phyloP scores from a whole-genome alignment of 2,888 invertebrate genomes.

The Andrena praecox region DNA sequence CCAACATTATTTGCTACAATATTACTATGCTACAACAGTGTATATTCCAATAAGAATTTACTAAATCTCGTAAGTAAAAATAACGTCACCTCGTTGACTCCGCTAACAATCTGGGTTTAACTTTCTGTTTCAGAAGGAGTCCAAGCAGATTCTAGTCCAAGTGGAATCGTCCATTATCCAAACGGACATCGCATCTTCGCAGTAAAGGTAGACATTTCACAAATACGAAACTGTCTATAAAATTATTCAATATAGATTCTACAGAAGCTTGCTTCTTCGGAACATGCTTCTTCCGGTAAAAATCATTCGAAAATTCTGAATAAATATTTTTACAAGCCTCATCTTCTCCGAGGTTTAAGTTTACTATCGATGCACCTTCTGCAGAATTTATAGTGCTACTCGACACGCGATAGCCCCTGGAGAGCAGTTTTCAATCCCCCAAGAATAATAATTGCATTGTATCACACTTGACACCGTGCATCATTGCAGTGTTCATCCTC shows the following conservation, averaged over 20 bases:
- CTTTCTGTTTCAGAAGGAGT: constrained; percentile 72
- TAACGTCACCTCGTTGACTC: neutral
- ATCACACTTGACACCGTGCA: neutral
- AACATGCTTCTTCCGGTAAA: neutral
- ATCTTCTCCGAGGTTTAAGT: too few relatives aligned
- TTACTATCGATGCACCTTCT: too few relatives aligned
- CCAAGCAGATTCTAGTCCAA: constrained; percentile 74
- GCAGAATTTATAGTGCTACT: too few relatives aligned
- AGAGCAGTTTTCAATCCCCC: neutral
- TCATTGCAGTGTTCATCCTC: neutral
- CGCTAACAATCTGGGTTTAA: neutral
- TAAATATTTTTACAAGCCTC: neutral
- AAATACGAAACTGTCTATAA: neutral
- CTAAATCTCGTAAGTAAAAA: neutral
- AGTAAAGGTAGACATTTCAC: constrained; percentile 67
- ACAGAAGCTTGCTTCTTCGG: neutral
- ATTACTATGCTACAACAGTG: too few relatives aligned
- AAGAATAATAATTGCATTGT: neutral
- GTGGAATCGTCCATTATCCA: constrained; percentile 72
- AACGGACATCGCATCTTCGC: constrained; percentile 70
- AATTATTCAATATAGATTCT: neutral
- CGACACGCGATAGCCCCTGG: too few relatives aligned
- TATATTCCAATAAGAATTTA: too few relatives aligned
- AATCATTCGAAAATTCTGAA: neutral
- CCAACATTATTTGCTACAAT: too few relatives aligned